Evolutionary conservation across 1,140 invertebrate species (phyloP).

Genomic region (Drosophila truncata): DNA sequence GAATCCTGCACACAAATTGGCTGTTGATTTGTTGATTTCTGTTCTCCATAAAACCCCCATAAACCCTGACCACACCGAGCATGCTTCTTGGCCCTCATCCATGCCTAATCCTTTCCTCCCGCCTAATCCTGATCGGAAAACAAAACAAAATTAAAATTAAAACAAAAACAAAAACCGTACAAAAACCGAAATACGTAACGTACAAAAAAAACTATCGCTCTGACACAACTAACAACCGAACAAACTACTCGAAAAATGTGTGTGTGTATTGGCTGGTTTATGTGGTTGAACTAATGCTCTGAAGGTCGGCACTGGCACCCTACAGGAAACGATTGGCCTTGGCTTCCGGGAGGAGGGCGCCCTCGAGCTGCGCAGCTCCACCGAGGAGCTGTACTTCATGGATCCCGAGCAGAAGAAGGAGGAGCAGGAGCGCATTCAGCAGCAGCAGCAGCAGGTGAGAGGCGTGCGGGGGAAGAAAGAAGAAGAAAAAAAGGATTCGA

Average conservation of each 20-base stretch:
- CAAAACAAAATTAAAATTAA: background rate
- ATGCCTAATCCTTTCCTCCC: constrained; percentile 13
- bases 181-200: constrained; percentile 25
- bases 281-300: constrained; percentile 75
- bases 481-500: background rate
- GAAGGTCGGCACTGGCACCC: constrained; percentile 85
- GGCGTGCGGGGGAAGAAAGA: constrained; percentile 13
- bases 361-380: constrained; percentile 92
- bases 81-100: constrained; percentile 9
- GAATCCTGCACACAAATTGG: constrained; percentile 63
- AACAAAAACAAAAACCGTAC: constrained; percentile 8
- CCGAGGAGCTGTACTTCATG: constrained; percentile 93
- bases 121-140: constrained; percentile 22
- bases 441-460: constrained; percentile 71
- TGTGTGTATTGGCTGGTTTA: constrained; percentile 71
- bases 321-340: constrained; percentile 86
- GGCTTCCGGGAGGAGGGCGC: constrained; percentile 92
- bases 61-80: constrained; percentile 6
- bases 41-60: constrained; percentile 33
- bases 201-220: constrained; percentile 7
- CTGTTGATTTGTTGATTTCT: constrained; percentile 76
- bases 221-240: constrained; percentile 26
- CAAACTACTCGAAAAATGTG: constrained; percentile 29
- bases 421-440: constrained; percentile 82
- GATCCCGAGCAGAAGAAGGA: constrained; percentile 88